These are phyloP conservation scores for Chinchilla lanigera DNA, from an alignment of 2,113 vertebrate species.

Conservation along the genomic window DNA sequence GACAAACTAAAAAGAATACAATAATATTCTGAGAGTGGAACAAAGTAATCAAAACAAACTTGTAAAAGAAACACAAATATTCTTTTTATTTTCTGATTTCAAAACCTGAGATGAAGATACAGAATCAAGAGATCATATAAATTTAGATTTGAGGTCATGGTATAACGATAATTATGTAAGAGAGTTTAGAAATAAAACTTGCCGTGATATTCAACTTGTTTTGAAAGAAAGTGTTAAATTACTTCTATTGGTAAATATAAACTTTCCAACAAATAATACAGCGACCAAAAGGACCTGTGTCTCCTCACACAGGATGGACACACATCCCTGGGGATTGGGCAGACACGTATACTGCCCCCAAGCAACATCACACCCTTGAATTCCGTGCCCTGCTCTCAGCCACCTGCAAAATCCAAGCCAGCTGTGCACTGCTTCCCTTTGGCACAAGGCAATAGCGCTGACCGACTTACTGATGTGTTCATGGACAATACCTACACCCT, in stretches of 20 bases:
- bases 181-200: background rate
- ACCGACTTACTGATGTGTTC: background rate
- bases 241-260: background rate
- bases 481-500: background rate
- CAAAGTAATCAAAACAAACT: background rate
- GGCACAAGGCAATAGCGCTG: background rate
- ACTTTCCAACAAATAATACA: background rate
- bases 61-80: background rate
- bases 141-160: background rate
- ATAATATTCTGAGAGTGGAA: background rate
- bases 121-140: background rate
- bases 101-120: background rate
- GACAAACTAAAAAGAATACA: background rate
- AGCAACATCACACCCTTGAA: background rate
- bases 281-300: background rate
- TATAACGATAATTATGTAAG: background rate
- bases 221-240: background rate
- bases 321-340: too few species aligned
- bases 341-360: background rate
- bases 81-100: background rate
- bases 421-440: background rate
- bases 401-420: background rate
- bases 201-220: background rate
- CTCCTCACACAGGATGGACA: background rate
- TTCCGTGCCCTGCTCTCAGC: background rate